Evolutionary conservation across 2,113 vertebrate genomes (phyloP).

Genomic region (Regulus satrapa): DNA sequence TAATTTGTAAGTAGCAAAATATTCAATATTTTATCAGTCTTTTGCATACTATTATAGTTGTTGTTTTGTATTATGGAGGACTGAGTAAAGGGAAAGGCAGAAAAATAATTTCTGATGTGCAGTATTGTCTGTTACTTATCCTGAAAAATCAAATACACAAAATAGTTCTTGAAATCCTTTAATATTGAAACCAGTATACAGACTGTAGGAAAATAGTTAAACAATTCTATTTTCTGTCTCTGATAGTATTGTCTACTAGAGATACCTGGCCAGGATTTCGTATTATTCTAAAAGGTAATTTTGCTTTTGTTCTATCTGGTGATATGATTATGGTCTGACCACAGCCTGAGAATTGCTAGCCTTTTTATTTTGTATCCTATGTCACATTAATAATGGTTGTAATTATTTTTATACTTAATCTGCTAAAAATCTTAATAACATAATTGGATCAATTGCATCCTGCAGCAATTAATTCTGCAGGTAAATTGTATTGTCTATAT

Average conservation of each 20-base stretch:
- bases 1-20: not conserved
- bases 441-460: slow-evolving; percentile 42
- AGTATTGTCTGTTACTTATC: not conserved
- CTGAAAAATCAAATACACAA: not conserved
- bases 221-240: not conserved
- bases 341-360: not conserved
- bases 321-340: not conserved
- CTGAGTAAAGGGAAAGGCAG: not conserved
- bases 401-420: not conserved
- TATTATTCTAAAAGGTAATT: not conserved
- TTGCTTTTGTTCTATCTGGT: not conserved
- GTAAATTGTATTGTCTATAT: not conserved
- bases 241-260: not conserved
- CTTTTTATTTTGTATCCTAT: slow-evolving; percentile 8
- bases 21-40: not conserved
- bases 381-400: not conserved
- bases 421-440: not conserved
- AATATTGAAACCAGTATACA: not conserved
- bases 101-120: not conserved
- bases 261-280: not conserved
- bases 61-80: not conserved
- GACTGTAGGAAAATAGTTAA: not conserved
- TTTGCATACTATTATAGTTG: not conserved
- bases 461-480: not conserved
- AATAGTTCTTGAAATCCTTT: not conserved